Base-by-base conservation (phyloP, 2,797 vertebrate species). In the Craterocephalus amniculus region DNA sequence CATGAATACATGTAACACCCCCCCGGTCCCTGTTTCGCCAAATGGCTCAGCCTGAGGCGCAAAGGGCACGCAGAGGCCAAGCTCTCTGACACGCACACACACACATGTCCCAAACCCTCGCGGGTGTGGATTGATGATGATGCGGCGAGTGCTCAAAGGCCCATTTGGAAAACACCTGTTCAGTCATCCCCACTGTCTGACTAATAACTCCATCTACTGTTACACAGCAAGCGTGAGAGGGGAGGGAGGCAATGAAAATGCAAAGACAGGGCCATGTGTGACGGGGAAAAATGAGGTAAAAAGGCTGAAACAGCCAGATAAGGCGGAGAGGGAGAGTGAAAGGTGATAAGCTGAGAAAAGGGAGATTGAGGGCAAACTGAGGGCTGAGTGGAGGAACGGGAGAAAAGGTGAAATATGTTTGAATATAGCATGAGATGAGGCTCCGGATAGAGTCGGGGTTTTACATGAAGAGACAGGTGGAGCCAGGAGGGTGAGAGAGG, bases 151-250 rank as follows among this genome's bases (percentile, higher is more conserved):
- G 81, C 87, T 91, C 87, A 91, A 88, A 92, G 84, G 89, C 79
- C 90, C 89, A 91, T 94, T 93, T 93, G 90, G 93, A 91, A 94
- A 93, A 93, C 93, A 93, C 93, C 94, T 93, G 93, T 93, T 93
- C 86, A 77, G 87, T 90, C 91, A 84, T 88, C 86, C 83, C 84
- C 78, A 79, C 86, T 85, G 87, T 91, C 88, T 88, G 83, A 88
- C 88, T 90, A 93, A 91, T 91, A 89, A 94, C 90, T 92, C 80
- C 89, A 92, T 93, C 90, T 93, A 89, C 88, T 87, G 89, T 92
- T 91, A 92, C 91, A 87, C 77, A 78, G 75, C 22, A 1, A 76
- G 32, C 24, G 64, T 59, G 72, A 48, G 56, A 43, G 76, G 66
- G 72, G 59, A 64, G 79, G 16, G 58, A 59, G 54, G 72, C 38